Percentiles rank a stretch among this genome's conserved stretches.
These are phyloP conservation scores for Squalus acanthias DNA, from an alignment of 2,797 vertebrate genomes.

Conservation along the genomic window DNA sequence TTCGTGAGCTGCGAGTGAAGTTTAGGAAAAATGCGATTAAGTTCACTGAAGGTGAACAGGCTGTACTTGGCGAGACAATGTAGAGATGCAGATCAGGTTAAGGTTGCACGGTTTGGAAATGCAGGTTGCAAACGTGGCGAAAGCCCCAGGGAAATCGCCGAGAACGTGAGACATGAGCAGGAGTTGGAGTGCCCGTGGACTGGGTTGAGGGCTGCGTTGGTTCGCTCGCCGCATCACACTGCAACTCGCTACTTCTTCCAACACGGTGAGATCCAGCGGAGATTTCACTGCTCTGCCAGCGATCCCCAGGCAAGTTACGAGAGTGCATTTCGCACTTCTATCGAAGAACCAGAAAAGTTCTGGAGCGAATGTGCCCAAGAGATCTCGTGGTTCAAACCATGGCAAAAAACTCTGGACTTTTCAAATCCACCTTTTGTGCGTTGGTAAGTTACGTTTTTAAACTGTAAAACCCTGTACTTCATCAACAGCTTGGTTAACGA, in stretches of 20 bases:
- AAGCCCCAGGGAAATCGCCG: background rate
- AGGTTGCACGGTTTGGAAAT: too few species aligned
- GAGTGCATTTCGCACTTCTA: constrained; percentile 60
- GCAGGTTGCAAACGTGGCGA: background rate
- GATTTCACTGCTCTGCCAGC: background rate
- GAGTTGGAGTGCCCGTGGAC: background rate
- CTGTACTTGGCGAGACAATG: background rate
- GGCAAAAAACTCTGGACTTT: constrained; percentile 66
- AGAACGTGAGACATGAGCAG: background rate
- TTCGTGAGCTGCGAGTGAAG: background rate
- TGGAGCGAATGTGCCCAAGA: constrained; percentile 67
- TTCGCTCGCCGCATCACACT: background rate
- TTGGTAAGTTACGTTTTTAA: constrained; percentile 65
- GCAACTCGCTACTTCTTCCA: background rate
- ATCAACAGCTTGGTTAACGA: background rate
- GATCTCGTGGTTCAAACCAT: constrained; percentile 75
- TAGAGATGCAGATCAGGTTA: background rate
- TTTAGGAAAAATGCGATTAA: background rate
- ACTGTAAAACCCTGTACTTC: background rate
- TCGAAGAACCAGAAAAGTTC: constrained; percentile 61
- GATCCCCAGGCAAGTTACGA: constrained; percentile 50
- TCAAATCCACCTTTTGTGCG: constrained; percentile 61
- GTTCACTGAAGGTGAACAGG: background rate
- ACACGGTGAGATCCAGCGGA: too few species aligned
- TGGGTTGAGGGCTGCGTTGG: background rate